Evolutionary conservation across 2,797 vertebrate species (phyloP).

Genomic region (Rhodeus uyekii): DNA sequence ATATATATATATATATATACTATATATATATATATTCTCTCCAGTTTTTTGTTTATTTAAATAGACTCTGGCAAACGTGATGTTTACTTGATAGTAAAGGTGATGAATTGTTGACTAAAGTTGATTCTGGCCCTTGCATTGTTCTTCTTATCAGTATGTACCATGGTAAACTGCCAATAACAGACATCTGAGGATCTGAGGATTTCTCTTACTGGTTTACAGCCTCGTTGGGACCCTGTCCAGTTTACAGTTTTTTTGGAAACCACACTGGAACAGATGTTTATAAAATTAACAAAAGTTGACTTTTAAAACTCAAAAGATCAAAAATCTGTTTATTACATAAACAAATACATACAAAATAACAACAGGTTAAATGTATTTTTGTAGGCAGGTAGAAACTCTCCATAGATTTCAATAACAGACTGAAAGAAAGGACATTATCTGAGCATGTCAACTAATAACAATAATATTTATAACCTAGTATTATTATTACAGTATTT

Average conservation of each 20-base stretch:
- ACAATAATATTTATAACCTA: not conserved
- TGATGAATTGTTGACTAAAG: constrained; percentile 4
- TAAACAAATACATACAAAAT: not conserved
- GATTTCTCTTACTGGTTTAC: constrained; percentile 16
- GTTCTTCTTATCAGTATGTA: constrained; percentile 27
- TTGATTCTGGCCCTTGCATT: constrained; percentile 22
- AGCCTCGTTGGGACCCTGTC: constrained; percentile 13
- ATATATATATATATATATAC: too few species aligned
- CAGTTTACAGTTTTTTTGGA: not conserved
- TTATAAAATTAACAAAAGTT: not conserved
- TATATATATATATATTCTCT: too few species aligned
- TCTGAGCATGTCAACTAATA: not conserved
- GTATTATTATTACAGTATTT: not conserved
- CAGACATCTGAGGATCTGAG: constrained; percentile 13
- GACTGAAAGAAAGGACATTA: not conserved
- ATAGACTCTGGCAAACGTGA: not conserved
- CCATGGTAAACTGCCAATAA: constrained; percentile 33
- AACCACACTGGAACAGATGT: not conserved
- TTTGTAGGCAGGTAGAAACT: not conserved
- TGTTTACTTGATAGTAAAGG: not conserved
- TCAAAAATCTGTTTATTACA: not conserved
- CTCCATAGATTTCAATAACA: not conserved
- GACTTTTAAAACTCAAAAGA: not conserved
- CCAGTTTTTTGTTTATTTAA: not conserved
- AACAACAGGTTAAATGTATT: not conserved